Evolutionary conservation across 2,888 invertebrate genomes (phyloP), one percentile per base, ranked within the genome.

Genomic region (Oegoconia quadripuncta): DNA sequence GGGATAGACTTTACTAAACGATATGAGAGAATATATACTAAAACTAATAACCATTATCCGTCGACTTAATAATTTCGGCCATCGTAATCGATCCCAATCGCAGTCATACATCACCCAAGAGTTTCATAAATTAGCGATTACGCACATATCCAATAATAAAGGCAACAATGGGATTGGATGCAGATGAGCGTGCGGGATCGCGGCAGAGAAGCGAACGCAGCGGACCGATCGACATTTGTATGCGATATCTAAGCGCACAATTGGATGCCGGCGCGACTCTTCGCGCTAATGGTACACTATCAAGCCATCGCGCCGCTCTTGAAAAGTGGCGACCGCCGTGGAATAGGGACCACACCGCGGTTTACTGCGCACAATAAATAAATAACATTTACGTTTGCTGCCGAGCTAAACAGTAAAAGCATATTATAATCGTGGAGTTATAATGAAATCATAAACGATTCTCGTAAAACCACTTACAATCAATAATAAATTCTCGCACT

Each of bases 261-360:
- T 87, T 87, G 86, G 84, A 82, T 67, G 81, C 80, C 84, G 84
- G 86, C 77, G 86, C 80, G 84, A 82, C 60, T 74, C 74, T 83
- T 84, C 81, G 86, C 87, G 81, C 87, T 86, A 84, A 86, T 84
- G 84, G 83, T 82, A 78, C 86, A 81, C 76, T 87, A 87, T 87
- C 86, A 76, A 74, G 62, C 74, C 74, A 84, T 84, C 86, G 78
- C 74, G n/a, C 58, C 56, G 68, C 64, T 65, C 69, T 78, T 78
- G 77, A 77, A 65, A 78, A 74, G 81, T 74, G 71, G 78, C 68
- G 78, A 77, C 83, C 83, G 82, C 76, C 81, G 61, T 69, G 74
- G 66, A 66, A 74, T 70, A 67, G 60, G 71, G 82, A 77, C 83
- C 83, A 78, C 81, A 79, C 78, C 65, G 74, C 66, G 59, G 65